Percentiles rank a stretch among this genome's conserved stretches.
Conservation (phyloP, 2,113 vertebrate species). For the Chelonoidis abingdonii region DNA sequence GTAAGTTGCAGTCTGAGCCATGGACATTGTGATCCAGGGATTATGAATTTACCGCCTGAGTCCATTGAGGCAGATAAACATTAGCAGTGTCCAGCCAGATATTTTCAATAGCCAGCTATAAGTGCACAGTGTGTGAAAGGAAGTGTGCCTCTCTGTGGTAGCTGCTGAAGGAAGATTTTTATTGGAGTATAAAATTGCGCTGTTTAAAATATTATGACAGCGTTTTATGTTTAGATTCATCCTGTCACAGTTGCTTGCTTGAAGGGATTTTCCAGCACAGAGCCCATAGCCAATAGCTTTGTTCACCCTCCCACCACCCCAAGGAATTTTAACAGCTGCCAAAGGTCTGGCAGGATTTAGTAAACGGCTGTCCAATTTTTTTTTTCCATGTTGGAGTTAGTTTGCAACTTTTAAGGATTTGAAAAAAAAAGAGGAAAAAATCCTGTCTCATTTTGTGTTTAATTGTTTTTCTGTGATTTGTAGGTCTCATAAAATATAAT, state of each 20-base stretch:
- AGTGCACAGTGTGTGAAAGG: background rate
- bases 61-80: background rate
- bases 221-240: background rate
- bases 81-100: background rate
- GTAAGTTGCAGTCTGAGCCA: background rate
- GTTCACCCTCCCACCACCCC: background rate
- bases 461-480: background rate
- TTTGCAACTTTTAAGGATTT: constrained; percentile 25
- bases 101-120: background rate
- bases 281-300: constrained; percentile 51
- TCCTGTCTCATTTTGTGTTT: background rate
- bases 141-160: background rate
- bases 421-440: background rate
- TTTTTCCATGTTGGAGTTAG: constrained; percentile 30
- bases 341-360: constrained; percentile 71
- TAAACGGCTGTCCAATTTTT: constrained; percentile 57
- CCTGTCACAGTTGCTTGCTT: background rate
- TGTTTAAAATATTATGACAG: background rate
- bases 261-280: constrained; percentile 49
- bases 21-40: background rate
- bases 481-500: background rate
- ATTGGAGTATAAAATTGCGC: background rate
- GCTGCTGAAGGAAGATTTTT: background rate
- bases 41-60: background rate
- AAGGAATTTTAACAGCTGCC: constrained; percentile 75